Evolutionary conservation across 2,797 vertebrate species (phyloP), one percentile per base, ranked within the genome.

Genomic region (Dendrocincla fuliginosa): DNA sequence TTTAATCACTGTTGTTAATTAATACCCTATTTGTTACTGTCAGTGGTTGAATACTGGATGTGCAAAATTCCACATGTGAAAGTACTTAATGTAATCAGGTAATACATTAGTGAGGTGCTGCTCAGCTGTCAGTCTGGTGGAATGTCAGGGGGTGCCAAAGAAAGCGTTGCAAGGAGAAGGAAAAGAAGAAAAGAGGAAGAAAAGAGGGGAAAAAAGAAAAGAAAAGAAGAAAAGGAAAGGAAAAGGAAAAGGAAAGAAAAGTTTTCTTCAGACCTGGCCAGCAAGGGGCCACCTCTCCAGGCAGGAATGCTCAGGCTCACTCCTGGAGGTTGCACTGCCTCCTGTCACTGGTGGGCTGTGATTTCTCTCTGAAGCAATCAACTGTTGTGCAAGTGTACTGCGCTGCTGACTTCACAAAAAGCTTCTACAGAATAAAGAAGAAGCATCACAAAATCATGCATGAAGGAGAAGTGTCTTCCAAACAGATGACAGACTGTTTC

Each of bases 1-100:
- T 95, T 94, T 95, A 96, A 97, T 96, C 89, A 76, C 67, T 16
- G 55, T 46, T 87, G 67, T 76, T 96, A 91, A 94, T 96, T 97
- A 96, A 97, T 96, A 46, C 87, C 52, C 76, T 80, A 52, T 95
- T 97, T 95, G 92, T 95, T 90, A 71, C 81, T 90, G 76, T 92
- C 92, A 60, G 53, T 39, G 33, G 13, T 37, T 75, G 87, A 82
- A 60, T 55, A 17, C 59, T 77, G 71, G 84, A 76, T 56, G 56
- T 84, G 95, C 71, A 92, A n/a, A 93, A 91, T 77, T 67, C 80
- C 84, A 74, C 87, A 39, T 86, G 81, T 86, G 93, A 93, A 93
- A 96, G 87, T 84, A 69, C 67, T 97, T 91, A 70, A 81, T 47
- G 33, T 82, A 82, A 89, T 93, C 91, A 96, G 87, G 89, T 97